These are phyloP conservation scores for Lepilemur septentrionalis DNA, from an alignment of 2,797 vertebrate genomes.

Conservation along the genomic window DNA sequence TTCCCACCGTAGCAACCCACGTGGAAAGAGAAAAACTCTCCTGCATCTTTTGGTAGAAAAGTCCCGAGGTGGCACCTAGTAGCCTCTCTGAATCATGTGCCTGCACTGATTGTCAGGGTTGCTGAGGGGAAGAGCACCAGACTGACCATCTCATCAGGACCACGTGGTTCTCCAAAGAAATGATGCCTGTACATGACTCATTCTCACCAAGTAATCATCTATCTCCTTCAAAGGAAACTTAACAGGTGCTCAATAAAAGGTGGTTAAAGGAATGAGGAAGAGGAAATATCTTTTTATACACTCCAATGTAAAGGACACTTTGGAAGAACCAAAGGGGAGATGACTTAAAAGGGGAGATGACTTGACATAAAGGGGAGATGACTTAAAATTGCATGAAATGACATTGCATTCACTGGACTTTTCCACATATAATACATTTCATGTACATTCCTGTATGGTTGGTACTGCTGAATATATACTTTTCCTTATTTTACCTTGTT, in stretches of 20 bases:
- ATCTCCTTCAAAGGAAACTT: background rate
- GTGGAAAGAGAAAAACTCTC: background rate
- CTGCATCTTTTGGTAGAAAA: background rate
- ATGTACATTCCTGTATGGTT: background rate
- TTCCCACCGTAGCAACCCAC: background rate
- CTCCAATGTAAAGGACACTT: background rate
- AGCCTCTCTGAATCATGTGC: background rate
- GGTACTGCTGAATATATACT: background rate
- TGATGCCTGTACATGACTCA: background rate
- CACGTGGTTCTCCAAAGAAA: background rate
- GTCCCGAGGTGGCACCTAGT: background rate
- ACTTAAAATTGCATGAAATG: background rate
- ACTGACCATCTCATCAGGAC: background rate
- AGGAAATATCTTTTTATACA: background rate
- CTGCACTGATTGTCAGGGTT: background rate
- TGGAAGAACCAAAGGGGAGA: background rate
- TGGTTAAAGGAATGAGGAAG: background rate
- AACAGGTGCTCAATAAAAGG: background rate
- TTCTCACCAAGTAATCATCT: background rate
- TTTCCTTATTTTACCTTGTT: background rate
- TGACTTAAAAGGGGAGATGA: no score
- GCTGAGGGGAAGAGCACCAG: no score
- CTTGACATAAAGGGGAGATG: background rate
- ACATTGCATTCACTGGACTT: background rate
- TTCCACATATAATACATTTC: background rate